Percentiles rank a stretch among this genome's conserved stretches.
These are phyloP conservation scores for Ophiodon elongatus DNA, from an alignment of 2,113 vertebrate genomes.

Conservation along the genomic window DNA sequence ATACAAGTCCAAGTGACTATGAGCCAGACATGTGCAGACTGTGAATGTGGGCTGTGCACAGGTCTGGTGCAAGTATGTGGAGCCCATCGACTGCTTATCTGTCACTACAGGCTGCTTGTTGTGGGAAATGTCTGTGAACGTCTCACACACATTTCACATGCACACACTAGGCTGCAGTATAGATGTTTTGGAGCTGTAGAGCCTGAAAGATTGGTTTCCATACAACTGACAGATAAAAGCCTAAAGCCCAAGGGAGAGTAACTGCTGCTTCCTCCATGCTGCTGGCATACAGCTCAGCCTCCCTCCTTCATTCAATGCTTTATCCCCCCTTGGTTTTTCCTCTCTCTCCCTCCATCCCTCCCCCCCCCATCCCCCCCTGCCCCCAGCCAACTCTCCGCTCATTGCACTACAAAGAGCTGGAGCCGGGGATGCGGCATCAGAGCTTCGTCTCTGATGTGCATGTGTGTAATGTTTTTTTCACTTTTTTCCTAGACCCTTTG, in stretches of 20 bases:
- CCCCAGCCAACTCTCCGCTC: constrained; percentile 67
- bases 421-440: constrained; percentile 68
- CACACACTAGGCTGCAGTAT: constrained; percentile 24
- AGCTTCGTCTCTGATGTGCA: constrained; percentile 73
- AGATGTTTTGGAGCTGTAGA: constrained; percentile 41
- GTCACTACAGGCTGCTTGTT: background rate
- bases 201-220: constrained; percentile 62
- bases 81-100: background rate
- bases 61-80: background rate
- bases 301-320: constrained; percentile 45
- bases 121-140: constrained; percentile 7
- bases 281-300: constrained; percentile 65
- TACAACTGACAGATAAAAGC: constrained; percentile 75
- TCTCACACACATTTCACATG: background rate
- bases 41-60: constrained; percentile 8
- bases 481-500: constrained; percentile 26
- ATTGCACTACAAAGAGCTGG: constrained; percentile 82
- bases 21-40: constrained; percentile 1
- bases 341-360: constrained; percentile 6
- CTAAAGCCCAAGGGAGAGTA: constrained; percentile 63
- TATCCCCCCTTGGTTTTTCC: constrained; percentile 31
- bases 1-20: background rate
- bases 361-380: constrained; percentile 11
- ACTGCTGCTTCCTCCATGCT: constrained; percentile 74
- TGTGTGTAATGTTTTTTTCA: constrained; percentile 18